Percentiles rank a stretch among this genome's conserved stretches.
These are phyloP conservation scores for Nowickia ferox DNA, from an alignment of 2,888 invertebrate genomes.

Conservation along the genomic window DNA sequence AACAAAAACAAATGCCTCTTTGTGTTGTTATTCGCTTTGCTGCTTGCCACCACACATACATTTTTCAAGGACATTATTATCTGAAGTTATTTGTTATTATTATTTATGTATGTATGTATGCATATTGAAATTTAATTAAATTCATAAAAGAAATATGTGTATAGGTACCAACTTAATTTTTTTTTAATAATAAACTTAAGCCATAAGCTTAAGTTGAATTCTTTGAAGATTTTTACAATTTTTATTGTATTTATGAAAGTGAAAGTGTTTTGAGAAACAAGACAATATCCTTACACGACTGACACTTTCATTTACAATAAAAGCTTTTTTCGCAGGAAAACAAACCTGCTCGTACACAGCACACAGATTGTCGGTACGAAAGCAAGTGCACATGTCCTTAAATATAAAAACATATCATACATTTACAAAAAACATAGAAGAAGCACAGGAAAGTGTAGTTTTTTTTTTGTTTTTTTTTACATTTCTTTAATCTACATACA, in stretches of 20 bases:
- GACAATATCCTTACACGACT: slow-evolving; percentile 12
- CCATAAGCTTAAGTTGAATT: background rate
- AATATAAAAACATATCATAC: background rate
- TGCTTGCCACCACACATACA: slow-evolving; percentile 23
- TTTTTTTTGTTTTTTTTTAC: slow-evolving; percentile 41
- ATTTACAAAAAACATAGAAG: background rate
- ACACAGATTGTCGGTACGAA: slow-evolving; percentile 21
- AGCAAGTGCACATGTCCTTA: slow-evolving; percentile 63
- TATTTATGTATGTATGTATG: background rate
- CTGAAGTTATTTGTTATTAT: slow-evolving; percentile 39
- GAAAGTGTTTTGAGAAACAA: slow-evolving; percentile 53
- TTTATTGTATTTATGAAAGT: slow-evolving; percentile 4
- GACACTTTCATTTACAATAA: slow-evolving; percentile 48
- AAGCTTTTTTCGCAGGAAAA: slow-evolving; percentile 42
- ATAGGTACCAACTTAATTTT: background rate
- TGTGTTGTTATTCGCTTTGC: slow-evolving; percentile 41
- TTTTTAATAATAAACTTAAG: background rate
- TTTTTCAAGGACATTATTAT: slow-evolving; percentile 64
- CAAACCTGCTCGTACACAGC: slow-evolving; percentile 21
- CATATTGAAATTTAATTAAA: background rate
- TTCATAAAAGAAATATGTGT: background rate
- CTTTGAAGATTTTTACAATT: background rate
- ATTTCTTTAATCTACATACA: background rate
- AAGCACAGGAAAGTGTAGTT: slow-evolving; percentile 10
- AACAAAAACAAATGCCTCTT: slow-evolving; percentile 29